phyloP scores from a whole-genome alignment of 2,113 vertebrate species.

The Trematocara stigmaticum region DNA sequence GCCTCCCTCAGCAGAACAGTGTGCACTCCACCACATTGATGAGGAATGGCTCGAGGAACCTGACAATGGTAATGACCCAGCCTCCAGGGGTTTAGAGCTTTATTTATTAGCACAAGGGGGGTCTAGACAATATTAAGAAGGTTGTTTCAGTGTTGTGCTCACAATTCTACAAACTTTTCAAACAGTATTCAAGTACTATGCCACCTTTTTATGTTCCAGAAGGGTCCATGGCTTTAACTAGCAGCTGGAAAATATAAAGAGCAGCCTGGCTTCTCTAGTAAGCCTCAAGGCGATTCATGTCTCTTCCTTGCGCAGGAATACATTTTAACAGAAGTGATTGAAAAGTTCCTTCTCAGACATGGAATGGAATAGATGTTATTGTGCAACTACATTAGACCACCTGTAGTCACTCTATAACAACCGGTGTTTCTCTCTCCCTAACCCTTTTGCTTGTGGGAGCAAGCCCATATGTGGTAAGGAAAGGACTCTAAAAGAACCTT shows the following conservation, averaged over 20 bases:
- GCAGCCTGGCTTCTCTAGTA: conserved; percentile 1
- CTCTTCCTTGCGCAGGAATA: conserved; percentile 26
- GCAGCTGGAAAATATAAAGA: conserved; percentile 8
- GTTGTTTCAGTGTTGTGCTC: not conserved
- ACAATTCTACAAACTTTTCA: not conserved
- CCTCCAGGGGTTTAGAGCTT: not conserved
- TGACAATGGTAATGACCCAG: not conserved
- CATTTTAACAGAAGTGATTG: conserved; percentile 48
- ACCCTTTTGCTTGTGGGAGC: conserved; percentile 49
- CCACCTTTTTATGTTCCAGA: not conserved
- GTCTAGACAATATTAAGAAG: not conserved
- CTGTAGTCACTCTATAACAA: conserved; percentile 53
- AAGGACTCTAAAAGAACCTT: conserved; percentile 54
- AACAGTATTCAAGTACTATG: not conserved
- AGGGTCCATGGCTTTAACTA: not conserved
- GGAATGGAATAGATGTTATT: conserved; percentile 41
- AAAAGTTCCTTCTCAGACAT: conserved; percentile 46
- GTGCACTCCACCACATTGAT: not conserved
- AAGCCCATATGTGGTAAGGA: conserved; percentile 56
- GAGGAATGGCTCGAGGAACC: not conserved
- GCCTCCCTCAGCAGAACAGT: not conserved
- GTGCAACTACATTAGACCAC: conserved; percentile 41
- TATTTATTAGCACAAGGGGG: not conserved
- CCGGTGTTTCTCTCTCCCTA: conserved; percentile 14
- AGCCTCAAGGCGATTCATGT: conserved; percentile 30